Conservation (phyloP, 2,113 vertebrate species). For the Corythornis vintsioides region DNA sequence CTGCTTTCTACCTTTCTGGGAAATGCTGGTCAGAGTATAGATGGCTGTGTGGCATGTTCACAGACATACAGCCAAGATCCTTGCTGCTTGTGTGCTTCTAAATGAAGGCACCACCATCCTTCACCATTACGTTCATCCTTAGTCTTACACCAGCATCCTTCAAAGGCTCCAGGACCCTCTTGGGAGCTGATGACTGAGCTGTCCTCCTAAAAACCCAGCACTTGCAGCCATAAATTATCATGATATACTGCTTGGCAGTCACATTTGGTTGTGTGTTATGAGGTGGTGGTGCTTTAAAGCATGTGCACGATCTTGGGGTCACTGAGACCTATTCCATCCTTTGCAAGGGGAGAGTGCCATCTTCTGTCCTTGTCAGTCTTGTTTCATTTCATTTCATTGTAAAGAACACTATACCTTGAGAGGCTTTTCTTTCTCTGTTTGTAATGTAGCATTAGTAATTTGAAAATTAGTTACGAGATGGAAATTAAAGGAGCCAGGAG, state of each 20-base stretch:
- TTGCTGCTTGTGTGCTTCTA: not conserved
- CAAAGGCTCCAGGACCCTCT: not conserved
- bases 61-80: accelerated
- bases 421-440: not conserved
- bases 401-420: not conserved
- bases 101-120: not conserved
- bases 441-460: accelerated
- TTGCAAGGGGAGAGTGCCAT: not conserved
- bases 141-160: not conserved
- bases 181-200: not conserved
- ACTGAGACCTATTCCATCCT: not conserved
- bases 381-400: not conserved
- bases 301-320: accelerated
- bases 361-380: not conserved
- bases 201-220: not conserved
- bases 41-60: not conserved
- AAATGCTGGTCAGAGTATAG: not conserved
- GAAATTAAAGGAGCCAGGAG: not conserved
- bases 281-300: not conserved
- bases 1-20: not conserved
- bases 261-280: not conserved
- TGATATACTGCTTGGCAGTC: not conserved
- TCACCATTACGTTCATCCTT: not conserved
- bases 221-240: not conserved
- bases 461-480: not conserved